These are phyloP conservation scores for Lasiommata megera DNA, from an alignment of 2,888 invertebrate species.

Conservation along the genomic window DNA sequence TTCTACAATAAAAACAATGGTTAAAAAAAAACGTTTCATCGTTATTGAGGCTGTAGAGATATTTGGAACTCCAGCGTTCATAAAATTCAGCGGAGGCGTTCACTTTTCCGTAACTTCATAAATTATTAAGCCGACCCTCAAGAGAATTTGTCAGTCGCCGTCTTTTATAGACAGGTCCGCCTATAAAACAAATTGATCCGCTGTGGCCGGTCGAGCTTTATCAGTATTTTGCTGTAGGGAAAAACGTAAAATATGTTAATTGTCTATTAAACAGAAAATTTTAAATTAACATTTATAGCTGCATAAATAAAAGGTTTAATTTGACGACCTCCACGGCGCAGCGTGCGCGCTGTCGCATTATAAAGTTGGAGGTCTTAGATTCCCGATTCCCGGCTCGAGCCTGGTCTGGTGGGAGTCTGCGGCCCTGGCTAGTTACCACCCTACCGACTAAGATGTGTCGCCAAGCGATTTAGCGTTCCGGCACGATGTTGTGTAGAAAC, in stretches of 20 bases:
- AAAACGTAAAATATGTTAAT: constrained; percentile 34
- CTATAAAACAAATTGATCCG: constrained; percentile 61
- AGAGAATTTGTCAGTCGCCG: constrained; percentile 55
- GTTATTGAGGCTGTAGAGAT: constrained; percentile 17
- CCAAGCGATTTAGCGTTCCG: too few species aligned
- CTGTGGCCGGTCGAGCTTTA: constrained; percentile 50
- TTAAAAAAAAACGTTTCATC: constrained; percentile 9
- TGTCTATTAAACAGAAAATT: constrained; percentile 17
- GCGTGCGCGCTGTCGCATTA: too few species aligned
- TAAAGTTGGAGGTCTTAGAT: too few species aligned
- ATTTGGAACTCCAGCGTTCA: constrained; percentile 21
- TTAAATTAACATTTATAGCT: neutral
- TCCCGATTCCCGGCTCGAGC: too few species aligned
- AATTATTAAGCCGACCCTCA: constrained; percentile 52
- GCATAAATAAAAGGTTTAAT: neutral
- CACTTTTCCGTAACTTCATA: constrained; percentile 49
- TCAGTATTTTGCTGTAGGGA: constrained; percentile 51
- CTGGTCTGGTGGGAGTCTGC: too few species aligned
- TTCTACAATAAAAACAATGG: neutral
- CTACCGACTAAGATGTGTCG: too few species aligned
- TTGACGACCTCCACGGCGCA: too few species aligned
- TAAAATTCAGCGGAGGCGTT: constrained; percentile 33
- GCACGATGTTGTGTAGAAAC: too few species aligned
- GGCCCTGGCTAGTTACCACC: too few species aligned
- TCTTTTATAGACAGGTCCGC: constrained; percentile 59